Evolutionary conservation across 2,888 invertebrate species (phyloP).

Genomic region (Theodoxus fluviatilis): DNA sequence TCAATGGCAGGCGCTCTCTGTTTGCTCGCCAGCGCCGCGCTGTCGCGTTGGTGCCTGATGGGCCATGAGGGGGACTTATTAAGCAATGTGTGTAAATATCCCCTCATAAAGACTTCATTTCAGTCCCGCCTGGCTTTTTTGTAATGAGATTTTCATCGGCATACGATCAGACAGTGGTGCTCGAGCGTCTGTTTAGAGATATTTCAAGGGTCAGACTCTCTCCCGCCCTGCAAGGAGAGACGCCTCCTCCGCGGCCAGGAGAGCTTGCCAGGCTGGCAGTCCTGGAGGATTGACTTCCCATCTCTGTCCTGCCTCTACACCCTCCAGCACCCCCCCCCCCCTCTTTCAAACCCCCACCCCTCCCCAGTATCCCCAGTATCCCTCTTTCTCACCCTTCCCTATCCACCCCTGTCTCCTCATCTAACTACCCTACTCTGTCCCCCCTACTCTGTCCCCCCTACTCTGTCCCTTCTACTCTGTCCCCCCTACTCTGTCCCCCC

Average conservation of each 20-base stretch:
- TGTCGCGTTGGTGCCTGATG: slow-evolving; percentile 35
- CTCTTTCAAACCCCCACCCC: not conserved
- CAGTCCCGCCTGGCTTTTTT: slow-evolving; percentile 24
- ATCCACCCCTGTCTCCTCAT: not conserved
- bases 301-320: not conserved
- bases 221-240: too few species aligned
- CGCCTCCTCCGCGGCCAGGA: too few species aligned
- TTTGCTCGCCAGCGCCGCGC: slow-evolving; percentile 41
- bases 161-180: slow-evolving; percentile 1
- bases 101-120: slow-evolving; percentile 27
- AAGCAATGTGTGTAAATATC: slow-evolving; percentile 31
- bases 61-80: slow-evolving; percentile 32
- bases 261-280: too few species aligned
- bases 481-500: slow-evolving; percentile 15
- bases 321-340: not conserved
- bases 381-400: not conserved
- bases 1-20: too few species aligned
- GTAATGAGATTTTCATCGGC: slow-evolving; percentile 28
- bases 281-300: too few species aligned
- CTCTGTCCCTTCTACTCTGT: slow-evolving; percentile 8
- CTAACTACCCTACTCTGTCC: not conserved
- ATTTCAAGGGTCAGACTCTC: too few species aligned
- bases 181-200: too few species aligned
- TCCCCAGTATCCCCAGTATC: not conserved
- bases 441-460: slow-evolving; percentile 12